Evolutionary conservation across 2,888 invertebrate genomes (phyloP).

Genomic region (Brachypalpus laphriformis): DNA sequence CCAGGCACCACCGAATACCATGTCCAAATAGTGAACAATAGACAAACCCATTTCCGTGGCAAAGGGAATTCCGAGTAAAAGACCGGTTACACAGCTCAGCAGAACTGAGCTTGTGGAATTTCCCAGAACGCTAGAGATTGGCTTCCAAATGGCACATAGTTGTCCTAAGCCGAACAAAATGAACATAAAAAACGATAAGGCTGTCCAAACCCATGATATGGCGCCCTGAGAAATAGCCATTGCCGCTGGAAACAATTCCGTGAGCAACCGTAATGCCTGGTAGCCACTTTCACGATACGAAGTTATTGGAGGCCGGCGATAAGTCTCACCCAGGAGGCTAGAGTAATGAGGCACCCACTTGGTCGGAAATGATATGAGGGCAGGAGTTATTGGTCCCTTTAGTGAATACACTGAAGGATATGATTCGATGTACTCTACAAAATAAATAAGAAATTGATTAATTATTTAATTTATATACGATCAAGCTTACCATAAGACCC

Average conservation of each 20-base stretch:
- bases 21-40: slow-evolving; percentile 93
- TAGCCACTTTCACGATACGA: slow-evolving; percentile 88
- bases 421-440: slow-evolving; percentile 88
- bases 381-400: slow-evolving; percentile 86
- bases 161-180: slow-evolving; percentile 94
- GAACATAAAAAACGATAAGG: slow-evolving; percentile 92
- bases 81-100: slow-evolving; percentile 91
- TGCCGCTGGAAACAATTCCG: slow-evolving; percentile 95
- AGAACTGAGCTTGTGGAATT: slow-evolving; percentile 89
- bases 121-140: slow-evolving; percentile 91
- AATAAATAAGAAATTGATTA: neutral
- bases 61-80: slow-evolving; percentile 92
- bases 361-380: slow-evolving; percentile 83
- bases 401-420: slow-evolving; percentile 87
- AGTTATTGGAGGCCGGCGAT: slow-evolving; percentile 77
- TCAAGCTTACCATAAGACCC: slow-evolving; percentile 90
- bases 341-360: slow-evolving; percentile 81
- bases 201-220: slow-evolving; percentile 94
- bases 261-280: slow-evolving; percentile 92
- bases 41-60: slow-evolving; percentile 93
- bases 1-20: slow-evolving; percentile 93
- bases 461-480: neutral
- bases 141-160: slow-evolving; percentile 95
- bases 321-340: slow-evolving; percentile 81
- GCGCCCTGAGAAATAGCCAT: slow-evolving; percentile 89